Evolutionary conservation across 2,113 vertebrate genomes (phyloP), one percentile per base, ranked within the genome.

Genomic region (Mustela nigripes): DNA sequence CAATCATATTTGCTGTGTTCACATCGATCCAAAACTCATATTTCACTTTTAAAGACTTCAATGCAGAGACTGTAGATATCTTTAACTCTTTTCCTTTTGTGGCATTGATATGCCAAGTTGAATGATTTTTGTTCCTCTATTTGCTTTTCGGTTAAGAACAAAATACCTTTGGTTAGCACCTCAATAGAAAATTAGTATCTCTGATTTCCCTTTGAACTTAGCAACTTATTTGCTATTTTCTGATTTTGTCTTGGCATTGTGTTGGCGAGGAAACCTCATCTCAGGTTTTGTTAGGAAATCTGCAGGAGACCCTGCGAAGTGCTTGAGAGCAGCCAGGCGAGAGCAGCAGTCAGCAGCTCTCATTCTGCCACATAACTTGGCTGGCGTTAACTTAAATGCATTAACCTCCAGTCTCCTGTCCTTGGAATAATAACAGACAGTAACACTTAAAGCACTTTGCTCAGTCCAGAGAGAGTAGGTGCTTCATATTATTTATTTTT

Each of bases 1-100:
- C 74, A 65, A 6, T 58, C 5, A 4, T 36, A 42, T 42, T 89
- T 95, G 63, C 33, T 63, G 14, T 73, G 2, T 79, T 93, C 62
- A 53, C 69, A 33, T 89, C 73, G 84, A 53, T 63, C 62, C 42
- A 42, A 60, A 73, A 78, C 42, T 88, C 71, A 50, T 2, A 53
- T 83, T 97, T 83, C 33, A 65, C 58, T 74, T 82, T 92, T 71
- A 92, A 84, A 92, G n/a, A 73, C 60, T 87, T 74, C 36, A 82
- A 33, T 58, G 19, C 58, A 22, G 79, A 92, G 11, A 87, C 89
- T 50, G 53, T 88, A 88, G 86, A 50, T 60, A 50, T n/a, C 53
- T 48, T 71, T 50, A 78, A 58, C 21, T 12, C 42, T 85, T 97
- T 81, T 21, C 19, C 58, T 22, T 67, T 89, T 53, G n/a, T 82